phyloP scores from a whole-genome alignment of 2,888 invertebrate species.

The Caenorhabditis imperialis region DNA sequence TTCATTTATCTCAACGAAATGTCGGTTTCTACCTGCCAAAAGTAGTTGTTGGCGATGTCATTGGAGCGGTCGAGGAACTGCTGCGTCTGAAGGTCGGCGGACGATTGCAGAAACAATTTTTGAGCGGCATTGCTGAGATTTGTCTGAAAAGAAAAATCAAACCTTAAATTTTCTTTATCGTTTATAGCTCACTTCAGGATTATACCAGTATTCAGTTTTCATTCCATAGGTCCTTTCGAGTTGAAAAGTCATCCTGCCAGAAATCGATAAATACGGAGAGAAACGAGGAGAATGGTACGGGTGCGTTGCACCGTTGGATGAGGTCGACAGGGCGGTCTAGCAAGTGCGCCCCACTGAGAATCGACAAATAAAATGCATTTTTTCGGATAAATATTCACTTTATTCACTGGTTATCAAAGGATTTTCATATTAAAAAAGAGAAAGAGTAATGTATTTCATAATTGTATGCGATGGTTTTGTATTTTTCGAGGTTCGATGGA shows the following conservation, averaged over 20 bases:
- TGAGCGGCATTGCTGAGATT: conserved; percentile 6
- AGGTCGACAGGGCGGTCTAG: neutral
- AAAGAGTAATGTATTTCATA: no score
- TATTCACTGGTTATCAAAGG: no score
- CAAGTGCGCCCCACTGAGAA: conserved; percentile 3
- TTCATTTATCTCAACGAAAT: neutral
- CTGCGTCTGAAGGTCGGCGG: conserved; percentile 58
- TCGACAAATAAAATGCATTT: no score
- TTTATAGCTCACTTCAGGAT: conserved; percentile 35
- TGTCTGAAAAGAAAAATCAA: conserved; percentile 28
- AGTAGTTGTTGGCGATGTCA: conserved; percentile 53
- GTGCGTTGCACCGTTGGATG: conserved; percentile 1
- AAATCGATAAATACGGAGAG: conserved; percentile 4
- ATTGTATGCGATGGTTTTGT: no score
- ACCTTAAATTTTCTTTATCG: no score
- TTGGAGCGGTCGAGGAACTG: conserved; percentile 64
- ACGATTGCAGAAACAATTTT: conserved; percentile 22
- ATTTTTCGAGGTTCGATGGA: no score
- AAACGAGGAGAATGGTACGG: conserved; percentile 1
- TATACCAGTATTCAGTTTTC: conserved; percentile 39
- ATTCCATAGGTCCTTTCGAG: conserved; percentile 42
- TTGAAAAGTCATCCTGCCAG: conserved; percentile 26
- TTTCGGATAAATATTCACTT: no score
- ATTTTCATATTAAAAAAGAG: no score
- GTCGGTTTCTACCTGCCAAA: conserved; percentile 71